Evolutionary conservation across 2,113 vertebrate species (phyloP), one percentile per base, ranked within the genome.

Genomic region (Willisornis vidua): DNA sequence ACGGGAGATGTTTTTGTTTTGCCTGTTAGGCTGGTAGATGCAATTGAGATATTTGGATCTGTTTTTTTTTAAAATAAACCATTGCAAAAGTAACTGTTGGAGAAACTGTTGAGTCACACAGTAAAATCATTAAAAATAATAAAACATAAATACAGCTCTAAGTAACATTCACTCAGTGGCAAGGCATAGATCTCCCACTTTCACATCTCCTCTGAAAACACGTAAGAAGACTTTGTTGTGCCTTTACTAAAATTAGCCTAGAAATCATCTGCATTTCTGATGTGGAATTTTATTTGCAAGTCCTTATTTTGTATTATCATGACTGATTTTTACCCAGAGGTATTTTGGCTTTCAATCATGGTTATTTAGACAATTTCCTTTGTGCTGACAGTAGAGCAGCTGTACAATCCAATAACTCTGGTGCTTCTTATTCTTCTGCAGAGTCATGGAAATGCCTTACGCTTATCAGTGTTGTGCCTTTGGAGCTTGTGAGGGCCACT

Each of bases 401-500:
- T 46, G 45, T 68, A 33, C n/a, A 90, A 28, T 39, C 17, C 35
- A 67, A 19, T 83, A 71, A 46, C 12, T 48, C 49, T 52, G 51
- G 14, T 93, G 45, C 85, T 95, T 86, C 75, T 96, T 89, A 45
- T 93, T 96, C 49, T 61, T 96, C 74, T 92, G 6, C 96, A 99
- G 99, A 97, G 96, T 99, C 77, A 98, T 99, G 97, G 99, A 99
- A 98, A 98, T 99, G 97, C 99, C 99, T 13, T 99, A 99, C 73
- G 98, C 99, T 66, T 99, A 99, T 82, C 99, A 99, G 94, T 99
- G 99, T 80, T 99, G 99, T 88, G 98, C 98, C 66, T 99, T 99
- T 94, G 97, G 98, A 81, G 97, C 96, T 58, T 99, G 98, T 95
- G 98, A 99, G 91, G 98, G 77, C 75, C 94, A 97, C 91, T 97